Conservation (phyloP, 2,797 vertebrate species). For the Micromesistius poutassou region DNA sequence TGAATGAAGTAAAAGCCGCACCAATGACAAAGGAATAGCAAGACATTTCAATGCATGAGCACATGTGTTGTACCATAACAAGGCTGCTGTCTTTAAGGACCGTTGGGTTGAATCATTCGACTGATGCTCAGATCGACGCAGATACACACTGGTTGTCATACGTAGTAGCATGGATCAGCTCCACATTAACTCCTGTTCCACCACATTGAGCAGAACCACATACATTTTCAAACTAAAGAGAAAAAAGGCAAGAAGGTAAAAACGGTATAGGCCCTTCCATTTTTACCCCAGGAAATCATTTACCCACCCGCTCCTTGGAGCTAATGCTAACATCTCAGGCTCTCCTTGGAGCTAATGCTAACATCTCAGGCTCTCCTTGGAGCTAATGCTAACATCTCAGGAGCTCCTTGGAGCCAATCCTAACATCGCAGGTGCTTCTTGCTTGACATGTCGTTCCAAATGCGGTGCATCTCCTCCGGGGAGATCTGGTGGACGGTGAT, state of each 20-base stretch:
- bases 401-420: slow-evolving; percentile 36
- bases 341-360: slow-evolving; percentile 6
- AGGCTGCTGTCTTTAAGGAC: slow-evolving; percentile 43
- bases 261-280: background rate
- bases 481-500: slow-evolving; percentile 98
- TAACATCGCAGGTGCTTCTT: slow-evolving; percentile 98
- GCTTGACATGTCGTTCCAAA: slow-evolving; percentile 99
- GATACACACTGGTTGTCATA: slow-evolving; percentile 29
- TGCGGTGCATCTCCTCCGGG: slow-evolving; percentile 96
- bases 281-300: slow-evolving; percentile 15
- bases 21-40: slow-evolving; percentile 27
- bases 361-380: slow-evolving; percentile 9
- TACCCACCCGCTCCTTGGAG: slow-evolving; percentile 15
- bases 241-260: slow-evolving; percentile 29
- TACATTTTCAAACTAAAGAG: slow-evolving; percentile 24
- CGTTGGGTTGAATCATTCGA: slow-evolving; percentile 39
- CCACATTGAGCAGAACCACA: slow-evolving; percentile 36
- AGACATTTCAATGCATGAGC: slow-evolving; percentile 41
- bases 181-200: slow-evolving; percentile 21
- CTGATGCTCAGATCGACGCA: slow-evolving; percentile 24
- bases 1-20: background rate
- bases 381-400: background rate
- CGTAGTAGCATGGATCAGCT: slow-evolving; percentile 36
- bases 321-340: background rate
- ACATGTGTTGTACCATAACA: slow-evolving; percentile 32